Percentiles rank a stretch among this genome's conserved stretches.
These are phyloP conservation scores for Littorina saxatilis DNA, from an alignment of 1,140 invertebrate species.

Conservation along the genomic window DNA sequence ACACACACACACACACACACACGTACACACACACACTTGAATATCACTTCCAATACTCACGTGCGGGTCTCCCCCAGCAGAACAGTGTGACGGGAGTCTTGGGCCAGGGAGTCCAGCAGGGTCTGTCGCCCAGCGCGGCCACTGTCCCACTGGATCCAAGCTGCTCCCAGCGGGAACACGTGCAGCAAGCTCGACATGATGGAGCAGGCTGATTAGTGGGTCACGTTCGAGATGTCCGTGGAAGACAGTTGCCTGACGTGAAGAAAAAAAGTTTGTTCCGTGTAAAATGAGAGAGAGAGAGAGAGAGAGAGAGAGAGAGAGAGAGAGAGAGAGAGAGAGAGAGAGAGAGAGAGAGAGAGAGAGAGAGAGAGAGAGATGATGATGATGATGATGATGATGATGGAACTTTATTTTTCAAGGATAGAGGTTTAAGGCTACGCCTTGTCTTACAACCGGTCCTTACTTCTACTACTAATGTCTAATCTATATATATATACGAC, in stretches of 20 bases:
- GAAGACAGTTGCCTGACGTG: too few species aligned
- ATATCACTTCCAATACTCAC: constrained; percentile 17
- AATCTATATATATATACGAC: constrained; percentile 6
- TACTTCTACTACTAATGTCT: too few species aligned
- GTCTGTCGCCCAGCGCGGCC: constrained; percentile 35
- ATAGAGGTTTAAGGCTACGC: too few species aligned
- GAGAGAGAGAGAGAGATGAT: background rate
- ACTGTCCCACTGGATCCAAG: constrained; percentile 47
- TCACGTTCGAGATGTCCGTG: too few species aligned
- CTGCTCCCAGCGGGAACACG: constrained; percentile 42
- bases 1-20: constrained; percentile 4
- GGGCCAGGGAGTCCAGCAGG: constrained; percentile 42
- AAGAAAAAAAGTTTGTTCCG: too few species aligned
- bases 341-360: background rate
- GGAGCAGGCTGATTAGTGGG: background rate
- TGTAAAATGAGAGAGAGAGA: constrained; percentile 25
- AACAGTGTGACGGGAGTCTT: constrained; percentile 44
- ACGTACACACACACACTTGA: background rate
- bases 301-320: constrained; percentile 37
- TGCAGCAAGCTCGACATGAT: constrained; percentile 24
- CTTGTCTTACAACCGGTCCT: too few species aligned
- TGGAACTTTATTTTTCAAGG: too few species aligned
- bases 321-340: constrained; percentile 29
- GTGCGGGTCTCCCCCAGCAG: constrained; percentile 47
- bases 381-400: too few species aligned